Percentiles rank a stretch among this genome's conserved stretches.
Evolutionary conservation across 1,140 invertebrate species (phyloP).

Genomic region (Caenorhabditis inopinata): DNA sequence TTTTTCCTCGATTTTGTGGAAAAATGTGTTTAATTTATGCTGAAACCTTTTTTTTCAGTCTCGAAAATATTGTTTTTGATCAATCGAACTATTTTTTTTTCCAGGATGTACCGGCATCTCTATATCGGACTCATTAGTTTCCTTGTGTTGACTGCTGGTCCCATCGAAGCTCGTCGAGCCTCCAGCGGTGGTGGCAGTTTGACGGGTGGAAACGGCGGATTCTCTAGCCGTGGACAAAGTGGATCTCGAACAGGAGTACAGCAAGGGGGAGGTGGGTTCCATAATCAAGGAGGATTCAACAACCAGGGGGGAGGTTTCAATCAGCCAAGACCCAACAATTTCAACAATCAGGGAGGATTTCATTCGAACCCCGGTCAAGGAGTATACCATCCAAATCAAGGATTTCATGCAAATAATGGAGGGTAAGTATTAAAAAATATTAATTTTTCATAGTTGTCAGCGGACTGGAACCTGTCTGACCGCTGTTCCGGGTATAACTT

Average conservation of each 20-base stretch:
- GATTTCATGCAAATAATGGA: neutral
- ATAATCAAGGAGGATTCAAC: neutral
- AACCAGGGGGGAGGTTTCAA: neutral
- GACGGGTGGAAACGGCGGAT: neutral
- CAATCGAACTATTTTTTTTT: neutral
- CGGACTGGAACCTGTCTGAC: too few species aligned
- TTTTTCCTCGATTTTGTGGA: neutral
- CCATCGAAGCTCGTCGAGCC: neutral
- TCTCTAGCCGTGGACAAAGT: neutral
- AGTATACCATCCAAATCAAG: neutral
- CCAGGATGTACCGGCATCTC: constrained; percentile 8
- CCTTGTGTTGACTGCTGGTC: neutral
- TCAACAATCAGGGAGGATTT: constrained; percentile 15
- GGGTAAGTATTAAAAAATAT: neutral
- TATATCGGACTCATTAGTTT: neutral
- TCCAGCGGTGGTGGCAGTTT: neutral
- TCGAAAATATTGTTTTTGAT: too few species aligned
- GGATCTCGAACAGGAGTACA: neutral
- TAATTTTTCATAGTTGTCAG: too few species aligned
- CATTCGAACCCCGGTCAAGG: neutral
- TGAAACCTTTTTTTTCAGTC: too few species aligned
- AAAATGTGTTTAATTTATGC: too few species aligned
- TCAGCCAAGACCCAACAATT: neutral
- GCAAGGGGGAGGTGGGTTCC: neutral
- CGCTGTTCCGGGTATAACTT: too few species aligned